These are phyloP conservation scores for Semnornis frantzii DNA, from an alignment of 2,113 vertebrate species.

Conservation along the genomic window DNA sequence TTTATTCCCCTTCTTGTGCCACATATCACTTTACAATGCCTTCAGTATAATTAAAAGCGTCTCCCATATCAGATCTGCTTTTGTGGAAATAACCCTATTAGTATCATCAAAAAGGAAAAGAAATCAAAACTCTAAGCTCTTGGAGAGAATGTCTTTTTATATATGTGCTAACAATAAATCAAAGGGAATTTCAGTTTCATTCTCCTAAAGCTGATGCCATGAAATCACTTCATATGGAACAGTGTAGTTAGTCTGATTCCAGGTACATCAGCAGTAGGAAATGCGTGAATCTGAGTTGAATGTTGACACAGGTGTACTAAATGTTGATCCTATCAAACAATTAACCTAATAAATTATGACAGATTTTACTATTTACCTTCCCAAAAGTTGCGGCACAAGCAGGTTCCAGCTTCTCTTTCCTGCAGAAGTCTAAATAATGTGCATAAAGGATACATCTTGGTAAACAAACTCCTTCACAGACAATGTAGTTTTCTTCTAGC, in stretches of 20 bases:
- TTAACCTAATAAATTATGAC: not conserved
- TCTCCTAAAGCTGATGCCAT: not conserved
- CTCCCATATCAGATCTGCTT: not conserved
- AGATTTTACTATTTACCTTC: conserved; percentile 79
- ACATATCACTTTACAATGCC: conserved; percentile 4
- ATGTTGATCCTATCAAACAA: not conserved
- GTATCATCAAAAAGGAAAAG: not conserved
- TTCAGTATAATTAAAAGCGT: conserved; percentile 2
- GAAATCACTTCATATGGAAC: not conserved
- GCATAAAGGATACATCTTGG: conserved; percentile 97
- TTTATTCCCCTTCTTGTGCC: not conserved
- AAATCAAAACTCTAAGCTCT: not conserved
- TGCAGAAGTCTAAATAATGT: conserved; percentile 98
- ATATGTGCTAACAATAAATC: not conserved
- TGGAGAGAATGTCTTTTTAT: not conserved
- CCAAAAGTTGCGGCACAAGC: conserved; percentile 99
- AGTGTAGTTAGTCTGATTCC: not conserved
- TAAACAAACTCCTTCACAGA: conserved; percentile 97
- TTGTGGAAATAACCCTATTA: not conserved
- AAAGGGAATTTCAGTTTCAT: not conserved
- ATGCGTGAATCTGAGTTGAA: not conserved
- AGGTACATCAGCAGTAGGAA: not conserved
- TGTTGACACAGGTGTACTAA: not conserved
- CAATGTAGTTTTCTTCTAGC: conserved; percentile 98
- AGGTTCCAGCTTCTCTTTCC: conserved; percentile 96